phyloP scores from a whole-genome alignment of 2,888 invertebrate species.

The Hipparchia semele region DNA sequence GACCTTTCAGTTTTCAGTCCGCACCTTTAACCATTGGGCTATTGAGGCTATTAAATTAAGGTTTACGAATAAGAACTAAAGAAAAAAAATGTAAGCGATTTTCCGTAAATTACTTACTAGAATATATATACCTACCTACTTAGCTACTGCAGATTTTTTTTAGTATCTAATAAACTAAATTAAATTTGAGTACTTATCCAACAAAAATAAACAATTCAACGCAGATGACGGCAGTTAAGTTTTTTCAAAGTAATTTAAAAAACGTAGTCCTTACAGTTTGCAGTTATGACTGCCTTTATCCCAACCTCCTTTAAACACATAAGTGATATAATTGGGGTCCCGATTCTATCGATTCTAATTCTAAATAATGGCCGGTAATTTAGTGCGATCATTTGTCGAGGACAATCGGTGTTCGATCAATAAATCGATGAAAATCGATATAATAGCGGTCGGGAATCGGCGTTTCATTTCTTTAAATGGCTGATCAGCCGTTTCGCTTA shows the following conservation, averaged over 20 bases:
- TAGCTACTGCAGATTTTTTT: too few species aligned
- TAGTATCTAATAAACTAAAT: not conserved
- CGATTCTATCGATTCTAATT: constrained; percentile 82
- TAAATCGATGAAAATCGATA: constrained; percentile 81
- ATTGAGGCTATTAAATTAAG: too few species aligned
- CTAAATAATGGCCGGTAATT: constrained; percentile 81
- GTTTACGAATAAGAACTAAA: not conserved
- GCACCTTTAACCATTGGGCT: too few species aligned
- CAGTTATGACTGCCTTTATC: constrained; percentile 70
- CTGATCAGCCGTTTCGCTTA: constrained; percentile 78
- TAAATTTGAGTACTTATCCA: not conserved
- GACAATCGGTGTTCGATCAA: constrained; percentile 82
- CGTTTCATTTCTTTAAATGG: constrained; percentile 83
- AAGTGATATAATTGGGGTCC: constrained; percentile 82
- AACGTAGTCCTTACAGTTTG: constrained; percentile 49
- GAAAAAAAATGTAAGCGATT: too few species aligned
- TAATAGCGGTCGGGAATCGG: constrained; percentile 76
- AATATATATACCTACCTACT: too few species aligned
- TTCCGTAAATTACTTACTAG: too few species aligned
- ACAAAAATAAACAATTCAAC: constrained; percentile 23
- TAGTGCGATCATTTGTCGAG: constrained; percentile 79
- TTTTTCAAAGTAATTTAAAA: constrained; percentile 29
- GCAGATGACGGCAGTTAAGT: constrained; percentile 1
- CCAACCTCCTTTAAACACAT: constrained; percentile 82
- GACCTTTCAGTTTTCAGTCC: too few species aligned